These are phyloP conservation scores for Nasonia oneida DNA, from an alignment of 2,888 invertebrate species.

Conservation along the genomic window DNA sequence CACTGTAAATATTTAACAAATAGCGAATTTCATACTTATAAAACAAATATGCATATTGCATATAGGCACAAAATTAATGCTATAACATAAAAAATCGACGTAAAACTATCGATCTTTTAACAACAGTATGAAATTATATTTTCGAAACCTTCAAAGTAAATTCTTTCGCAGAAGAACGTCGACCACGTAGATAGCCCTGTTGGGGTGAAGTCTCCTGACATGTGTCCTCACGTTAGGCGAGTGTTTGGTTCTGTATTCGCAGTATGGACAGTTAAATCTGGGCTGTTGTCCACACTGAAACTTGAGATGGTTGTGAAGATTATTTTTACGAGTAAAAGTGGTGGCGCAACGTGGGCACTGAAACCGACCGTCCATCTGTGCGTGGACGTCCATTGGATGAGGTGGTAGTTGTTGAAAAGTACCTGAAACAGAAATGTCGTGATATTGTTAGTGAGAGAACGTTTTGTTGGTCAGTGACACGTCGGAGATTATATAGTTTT, in stretches of 20 bases:
- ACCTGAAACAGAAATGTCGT: constrained; percentile 40
- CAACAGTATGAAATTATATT: not conserved
- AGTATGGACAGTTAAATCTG: constrained; percentile 77
- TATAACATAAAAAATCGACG: not conserved
- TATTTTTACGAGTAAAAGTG: constrained; percentile 74
- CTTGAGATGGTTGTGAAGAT: constrained; percentile 74
- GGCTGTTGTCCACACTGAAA: constrained; percentile 77
- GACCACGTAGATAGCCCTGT: constrained; percentile 67
- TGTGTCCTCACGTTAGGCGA: constrained; percentile 76
- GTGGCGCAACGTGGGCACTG: constrained; percentile 74
- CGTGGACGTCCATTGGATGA: constrained; percentile 11
- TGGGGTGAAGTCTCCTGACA: constrained; percentile 73
- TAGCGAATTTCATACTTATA: too few species aligned
- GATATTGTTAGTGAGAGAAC: constrained; percentile 16
- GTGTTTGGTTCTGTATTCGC: constrained; percentile 75
- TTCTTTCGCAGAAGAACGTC: constrained; percentile 48
- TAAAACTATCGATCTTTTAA: not conserved
- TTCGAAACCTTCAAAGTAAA: not conserved
- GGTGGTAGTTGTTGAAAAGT: not conserved
- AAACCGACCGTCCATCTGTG: constrained; percentile 68
- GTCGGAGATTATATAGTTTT: not conserved
- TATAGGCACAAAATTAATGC: too few species aligned
- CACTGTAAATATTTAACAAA: too few species aligned
- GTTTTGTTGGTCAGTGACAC: not conserved
- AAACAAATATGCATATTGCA: too few species aligned